Base-by-base conservation (phyloP, 2,888 invertebrate genomes). In the Melieria omissa region DNA sequence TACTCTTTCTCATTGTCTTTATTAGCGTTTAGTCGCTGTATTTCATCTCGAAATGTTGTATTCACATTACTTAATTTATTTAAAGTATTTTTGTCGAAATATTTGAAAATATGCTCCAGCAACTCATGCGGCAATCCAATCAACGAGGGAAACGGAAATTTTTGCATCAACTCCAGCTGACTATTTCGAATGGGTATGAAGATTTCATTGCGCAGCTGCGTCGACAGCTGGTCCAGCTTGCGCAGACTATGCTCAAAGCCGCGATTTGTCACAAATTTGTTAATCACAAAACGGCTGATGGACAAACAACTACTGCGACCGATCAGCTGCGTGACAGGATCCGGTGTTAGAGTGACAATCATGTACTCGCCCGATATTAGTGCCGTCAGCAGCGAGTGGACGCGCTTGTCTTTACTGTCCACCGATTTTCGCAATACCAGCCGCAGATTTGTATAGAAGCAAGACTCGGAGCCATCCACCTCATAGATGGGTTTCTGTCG, bases 181-280 rank as follows among this genome's bases (percentile, higher is more conserved):
- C 88, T 87, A 77, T 89, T 88, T 67, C 90, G 90, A 55, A 90
- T 87, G 45, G 91, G 89, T 47, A 88, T 86, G 52, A 89, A 79
- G 42, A 91, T 77, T 69, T 87, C 84, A 75, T 91, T 88, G 78
- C 91, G 91, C 72, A 91, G 87, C 69, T 86, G 88, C 54, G 82
- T 79, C 8, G 88, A 87, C 42, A 90, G 84, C 77, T 89, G 88
- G 76, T 88, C 88, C 54, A 90, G 74, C 69, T 85, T 83, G 3
- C 82, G 79, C 14, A 87, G 83, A 9, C 84, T 80, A 14, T 79
- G 75, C 46, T 78, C 74, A 6, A 83, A 46, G 7, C 82, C 80
- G 64, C 78, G 81, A n/a, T 76, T 75, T 60, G 80, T 79, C 3
- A 78, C 45, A 55, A 79, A 76, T 16, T 78, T 73, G 6, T 77